Evolutionary conservation across 2,888 invertebrate genomes (phyloP).

Genomic region (Oscheius sp.): DNA sequence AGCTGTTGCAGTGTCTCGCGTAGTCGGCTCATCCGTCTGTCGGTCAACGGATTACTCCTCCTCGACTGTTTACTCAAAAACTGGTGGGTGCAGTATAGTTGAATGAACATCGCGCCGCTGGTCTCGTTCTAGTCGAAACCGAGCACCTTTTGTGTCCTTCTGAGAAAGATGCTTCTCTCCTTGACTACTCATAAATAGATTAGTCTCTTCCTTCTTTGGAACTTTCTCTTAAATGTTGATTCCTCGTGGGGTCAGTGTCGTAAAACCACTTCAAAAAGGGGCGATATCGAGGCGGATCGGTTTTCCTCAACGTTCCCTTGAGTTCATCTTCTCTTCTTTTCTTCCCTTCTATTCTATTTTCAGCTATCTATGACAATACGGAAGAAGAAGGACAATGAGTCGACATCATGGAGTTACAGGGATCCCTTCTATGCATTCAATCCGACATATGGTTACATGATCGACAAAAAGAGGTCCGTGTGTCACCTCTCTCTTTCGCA

Average conservation of each 20-base stretch:
- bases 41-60: constrained; percentile 20
- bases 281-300: constrained; percentile 6
- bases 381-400: constrained; percentile 37
- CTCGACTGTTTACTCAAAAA: constrained; percentile 17
- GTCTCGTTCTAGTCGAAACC: background rate
- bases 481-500: background rate
- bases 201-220: too few relatives aligned
- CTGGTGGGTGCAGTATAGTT: constrained; percentile 18
- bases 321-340: constrained; percentile 1
- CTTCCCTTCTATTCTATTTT: background rate
- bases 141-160: constrained; percentile 1
- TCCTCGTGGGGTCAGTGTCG: background rate
- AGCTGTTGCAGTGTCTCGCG: constrained; percentile 11
- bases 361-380: constrained; percentile 28
- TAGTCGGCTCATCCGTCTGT: constrained; percentile 8
- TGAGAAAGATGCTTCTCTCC: background rate
- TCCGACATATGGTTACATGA: constrained; percentile 44
- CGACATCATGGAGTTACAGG: constrained; percentile 48
- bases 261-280: constrained; percentile 14
- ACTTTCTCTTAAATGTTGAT: background rate
- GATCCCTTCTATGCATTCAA: constrained; percentile 48
- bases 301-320: background rate
- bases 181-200: background rate
- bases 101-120: background rate
- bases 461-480: constrained; percentile 43